Conservation (phyloP, 2,888 invertebrate genomes). For the Tetramorium bicarinatum region DNA sequence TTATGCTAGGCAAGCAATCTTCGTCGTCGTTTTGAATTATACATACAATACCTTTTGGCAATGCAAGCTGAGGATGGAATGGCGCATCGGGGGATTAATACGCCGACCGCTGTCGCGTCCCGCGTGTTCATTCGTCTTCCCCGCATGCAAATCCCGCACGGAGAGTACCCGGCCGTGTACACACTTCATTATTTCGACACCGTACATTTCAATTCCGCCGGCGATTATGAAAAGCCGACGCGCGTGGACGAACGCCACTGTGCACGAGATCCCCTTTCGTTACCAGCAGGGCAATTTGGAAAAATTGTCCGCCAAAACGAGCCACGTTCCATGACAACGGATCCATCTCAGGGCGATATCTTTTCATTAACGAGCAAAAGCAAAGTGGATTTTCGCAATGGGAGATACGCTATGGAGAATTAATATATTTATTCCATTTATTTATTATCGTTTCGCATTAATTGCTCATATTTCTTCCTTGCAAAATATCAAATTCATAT, state of each 20-base stretch:
- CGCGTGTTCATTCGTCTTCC: slow-evolving; percentile 50
- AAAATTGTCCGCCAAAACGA: slow-evolving; percentile 24
- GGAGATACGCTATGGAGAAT: not conserved
- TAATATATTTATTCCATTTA: not conserved
- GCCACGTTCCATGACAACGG: not conserved
- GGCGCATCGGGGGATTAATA: slow-evolving; percentile 42
- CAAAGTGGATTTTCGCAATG: not conserved
- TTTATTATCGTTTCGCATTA: not conserved
- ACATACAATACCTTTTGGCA: slow-evolving; percentile 19
- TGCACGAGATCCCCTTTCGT: slow-evolving; percentile 15
- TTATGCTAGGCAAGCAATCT: slow-evolving; percentile 11
- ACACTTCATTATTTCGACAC: slow-evolving; percentile 57
- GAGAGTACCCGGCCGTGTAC: slow-evolving; percentile 56
- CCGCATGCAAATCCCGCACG: slow-evolving; percentile 44
- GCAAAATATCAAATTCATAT: not conserved
- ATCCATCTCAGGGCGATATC: not conserved
- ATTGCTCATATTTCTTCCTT: not conserved
- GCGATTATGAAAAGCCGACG: slow-evolving; percentile 54
- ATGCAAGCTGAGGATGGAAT: slow-evolving; percentile 1
- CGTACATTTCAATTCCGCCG: slow-evolving; percentile 52
- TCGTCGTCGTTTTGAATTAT: slow-evolving; percentile 35
- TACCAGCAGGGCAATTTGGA: slow-evolving; percentile 25
- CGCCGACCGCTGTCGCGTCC: slow-evolving; percentile 20
- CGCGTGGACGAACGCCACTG: slow-evolving; percentile 26
- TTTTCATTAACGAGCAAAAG: slow-evolving; percentile 3